phyloP scores from a whole-genome alignment of 2,888 invertebrate species.

The Cenopis cana region DNA sequence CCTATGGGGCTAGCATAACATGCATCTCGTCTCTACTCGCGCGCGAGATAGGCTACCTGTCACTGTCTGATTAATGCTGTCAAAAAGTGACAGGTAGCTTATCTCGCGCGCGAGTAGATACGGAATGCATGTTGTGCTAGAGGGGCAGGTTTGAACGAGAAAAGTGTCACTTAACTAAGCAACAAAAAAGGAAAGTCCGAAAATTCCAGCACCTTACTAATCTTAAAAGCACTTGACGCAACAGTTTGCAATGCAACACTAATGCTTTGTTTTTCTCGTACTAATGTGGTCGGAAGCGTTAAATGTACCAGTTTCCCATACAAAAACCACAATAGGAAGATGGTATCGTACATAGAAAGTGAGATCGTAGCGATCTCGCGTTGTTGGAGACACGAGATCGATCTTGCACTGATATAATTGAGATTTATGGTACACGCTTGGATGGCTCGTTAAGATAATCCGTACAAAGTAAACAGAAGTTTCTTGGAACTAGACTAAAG shows the following conservation, averaged over 20 bases:
- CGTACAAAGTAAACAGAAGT: slow-evolving; percentile 11
- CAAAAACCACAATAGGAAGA: slow-evolving; percentile 42
- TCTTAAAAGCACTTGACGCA: slow-evolving; percentile 31
- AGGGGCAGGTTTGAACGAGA: no score
- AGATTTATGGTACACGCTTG: slow-evolving; percentile 32
- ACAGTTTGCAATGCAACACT: slow-evolving; percentile 37
- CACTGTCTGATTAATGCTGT: no score
- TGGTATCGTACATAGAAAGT: slow-evolving; percentile 42
- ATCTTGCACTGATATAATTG: slow-evolving; percentile 22
- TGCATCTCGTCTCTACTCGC: no score
- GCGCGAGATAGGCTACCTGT: no score
- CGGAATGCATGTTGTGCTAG: no score
- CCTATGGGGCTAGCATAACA: no score
- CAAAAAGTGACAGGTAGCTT: no score
- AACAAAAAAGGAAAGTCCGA: slow-evolving; percentile 7
- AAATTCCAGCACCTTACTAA: slow-evolving; percentile 21
- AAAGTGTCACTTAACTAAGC: not conserved
- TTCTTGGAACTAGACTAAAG: not conserved
- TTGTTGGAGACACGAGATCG: slow-evolving; percentile 18
- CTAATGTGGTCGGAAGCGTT: slow-evolving; percentile 37
- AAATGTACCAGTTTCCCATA: slow-evolving; percentile 41
- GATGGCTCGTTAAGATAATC: slow-evolving; percentile 21
- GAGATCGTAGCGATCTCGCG: slow-evolving; percentile 22
- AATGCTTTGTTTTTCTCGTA: slow-evolving; percentile 42
- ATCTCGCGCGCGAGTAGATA: no score